Evolutionary conservation across 2,888 invertebrate genomes (phyloP).

Genomic region (Morinoia aosen): DNA sequence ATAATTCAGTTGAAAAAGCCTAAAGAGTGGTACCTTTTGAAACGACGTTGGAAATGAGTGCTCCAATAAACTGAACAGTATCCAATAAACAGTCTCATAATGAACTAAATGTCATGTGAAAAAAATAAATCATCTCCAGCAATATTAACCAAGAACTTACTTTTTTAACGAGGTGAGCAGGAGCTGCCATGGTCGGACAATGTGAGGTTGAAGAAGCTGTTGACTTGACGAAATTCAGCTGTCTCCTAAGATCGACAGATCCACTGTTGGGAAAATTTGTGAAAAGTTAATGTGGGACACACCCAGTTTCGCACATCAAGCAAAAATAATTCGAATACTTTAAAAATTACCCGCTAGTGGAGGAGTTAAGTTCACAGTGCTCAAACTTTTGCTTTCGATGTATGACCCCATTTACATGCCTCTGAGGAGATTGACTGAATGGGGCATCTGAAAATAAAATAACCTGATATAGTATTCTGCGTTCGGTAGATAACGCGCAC

Average conservation of each 20-base stretch:
- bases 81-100: not conserved
- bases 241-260: not conserved
- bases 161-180: not conserved
- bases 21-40: not conserved
- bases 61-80: not conserved
- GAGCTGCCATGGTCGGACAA: constrained; percentile 4
- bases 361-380: not conserved
- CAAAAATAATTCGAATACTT: not conserved
- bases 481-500: not conserved
- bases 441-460: not conserved
- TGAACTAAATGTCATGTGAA: not conserved
- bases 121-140: not conserved
- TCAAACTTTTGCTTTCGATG: not conserved
- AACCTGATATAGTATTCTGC: not conserved
- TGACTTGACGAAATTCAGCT: not conserved
- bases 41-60: not conserved
- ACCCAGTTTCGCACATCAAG: not conserved
- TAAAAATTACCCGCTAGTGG: not conserved
- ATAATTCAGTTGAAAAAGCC: not conserved
- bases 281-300: not conserved
- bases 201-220: not conserved
- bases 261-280: not conserved
- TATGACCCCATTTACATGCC: not conserved
- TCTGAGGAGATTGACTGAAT: not conserved
- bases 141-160: not conserved